Evolutionary conservation across 2,113 vertebrate species (phyloP), one percentile per base, ranked within the genome.

Genomic region (Pachyramphus minor): DNA sequence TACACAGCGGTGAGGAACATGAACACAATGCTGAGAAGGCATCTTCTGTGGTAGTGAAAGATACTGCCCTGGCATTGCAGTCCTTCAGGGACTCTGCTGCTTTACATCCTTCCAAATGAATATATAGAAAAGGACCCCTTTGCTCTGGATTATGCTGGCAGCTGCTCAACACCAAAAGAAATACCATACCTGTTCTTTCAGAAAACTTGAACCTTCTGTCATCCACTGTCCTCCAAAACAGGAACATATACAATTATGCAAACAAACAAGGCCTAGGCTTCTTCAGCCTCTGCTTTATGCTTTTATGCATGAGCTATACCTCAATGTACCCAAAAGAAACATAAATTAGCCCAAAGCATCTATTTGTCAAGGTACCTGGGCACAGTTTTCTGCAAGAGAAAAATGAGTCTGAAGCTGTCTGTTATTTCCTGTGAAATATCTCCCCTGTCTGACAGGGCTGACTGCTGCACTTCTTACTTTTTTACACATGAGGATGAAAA

Each of bases 341-440:
- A 58, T 33, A 73, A 79, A 92, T 89, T 73, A 89, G 33, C 60
- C 31, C 35, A 44, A 73, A 82, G 28, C 23, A 69, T 55, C 63
- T 49, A 17, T 73, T 91, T 91, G 87, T 66, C 84, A 77, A 60
- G 52, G 33, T 58, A 89, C 81, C 59, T 79, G 63, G 37, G n/a
- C 63, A 77, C 0, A 3, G 25, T 50, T 56, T 90, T 86, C 62
- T 80, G 52, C 24, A 69, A 88, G 23, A 84, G 52, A 80, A 68
- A 63, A 58, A 53, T 3, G 27, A 96, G 44, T 76, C 74, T 52
- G 71, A 87, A 96, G 82, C 81, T 8, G 8, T 85, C 71, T 92
- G 84, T 67, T 93, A 39, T 84, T 95, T 94, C 81, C 90, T 89
- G 45, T 83, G 87, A 93, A 95, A 80, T 95, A 84, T 92, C 75